Base-by-base conservation (phyloP, 53 echinoderm and acorn worm genomes). In the Paelopatides confundens region DNA sequence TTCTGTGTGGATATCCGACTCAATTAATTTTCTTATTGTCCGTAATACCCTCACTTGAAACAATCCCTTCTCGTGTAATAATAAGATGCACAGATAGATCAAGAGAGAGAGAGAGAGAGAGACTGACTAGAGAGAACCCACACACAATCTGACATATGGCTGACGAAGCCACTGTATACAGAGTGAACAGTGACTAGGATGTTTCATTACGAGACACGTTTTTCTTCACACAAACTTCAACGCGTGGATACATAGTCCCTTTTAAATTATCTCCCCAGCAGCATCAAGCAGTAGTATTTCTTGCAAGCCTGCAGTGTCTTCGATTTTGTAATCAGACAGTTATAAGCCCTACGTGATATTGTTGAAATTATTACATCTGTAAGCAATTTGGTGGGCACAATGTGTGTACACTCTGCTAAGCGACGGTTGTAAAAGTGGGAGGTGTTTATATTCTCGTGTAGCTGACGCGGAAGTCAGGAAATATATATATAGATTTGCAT, bases 11-110 rank as follows among this genome's bases (percentile, higher is more conserved):
- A 39, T 71, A 71, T 71, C 71, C 38, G 40, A 46, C 71, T 38
- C 71, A 71, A 71, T 71, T 71, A 71, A 71, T 71, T 39, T 35
- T 71, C 39, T 71, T 40, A 71, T 71, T 71, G 40, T 71, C 46
- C 38, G 71, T 71, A 71, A 71, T 71, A 71, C 46, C 71, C 38
- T 71, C 40, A 39, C 40, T 71, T 46, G 71, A 71, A 71, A 71
- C 71, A 38, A 71, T 71, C 39, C n/a, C 39, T 21, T 71, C 71
- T 26, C 46, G 17, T 14, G 23, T 18, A 54, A 54, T 69, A 69
- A 69, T 71, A 71, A 71, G 71, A 71, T 71, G 71, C 71, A 71
- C 33, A 39, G 23, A n/a, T n/a, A 33, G 34, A 71, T 27, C 71
- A 38, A 71, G 26, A 37, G 71, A 40, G 40, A 71, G 39, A 40